Evolutionary conservation across 2,113 vertebrate genomes (phyloP), one percentile per base, ranked within the genome.

Genomic region (Thomomys bottae): DNA sequence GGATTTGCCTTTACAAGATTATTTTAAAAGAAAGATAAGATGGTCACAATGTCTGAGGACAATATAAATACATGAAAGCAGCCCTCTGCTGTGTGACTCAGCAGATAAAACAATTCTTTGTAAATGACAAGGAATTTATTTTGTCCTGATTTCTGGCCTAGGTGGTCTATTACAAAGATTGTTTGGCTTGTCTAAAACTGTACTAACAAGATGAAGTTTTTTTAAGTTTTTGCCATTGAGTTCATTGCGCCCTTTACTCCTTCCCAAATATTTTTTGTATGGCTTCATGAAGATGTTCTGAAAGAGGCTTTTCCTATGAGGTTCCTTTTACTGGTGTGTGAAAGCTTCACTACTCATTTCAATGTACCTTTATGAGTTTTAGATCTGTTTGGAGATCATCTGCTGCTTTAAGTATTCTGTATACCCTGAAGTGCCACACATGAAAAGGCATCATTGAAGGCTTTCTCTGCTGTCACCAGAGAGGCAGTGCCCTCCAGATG

Each of bases 261-360:
- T 91, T 91, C 57, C 84, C 68, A 67, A 66, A 90, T 91, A 71
- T 89, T 91, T 54, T 45, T 24, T 87, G n/a, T 68, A 1, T 90
- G 85, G 57, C 94, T n/a, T 95, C 24, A 32, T 24, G 82, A 95
- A 94, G 61, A n/a, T 67, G 32, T 11, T 45, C 70, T 95, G 23
- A 77, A 84, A 80, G 87, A 63, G 93, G 97, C 88, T 95, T 96
- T 91, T 94, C 73, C 32, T 81, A 45, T 72, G 86, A 84, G 95
- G 85, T 96, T 96, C 92, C 96, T 97, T 97, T 7, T 96, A 57
- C 95, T 96, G 76, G 68, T 91, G 9, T 92, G 78, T 87, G 86
- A 96, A 96, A 87, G 87, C 89, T 85, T 90, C 95, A 95, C 91
- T 77, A 73, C 77, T 92, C 94, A 86, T 93, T 95, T 94, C 32